Evolutionary conservation across 2,797 vertebrate genomes (phyloP), one percentile per base, ranked within the genome.

Genomic region (Rhinichthys osculus): DNA sequence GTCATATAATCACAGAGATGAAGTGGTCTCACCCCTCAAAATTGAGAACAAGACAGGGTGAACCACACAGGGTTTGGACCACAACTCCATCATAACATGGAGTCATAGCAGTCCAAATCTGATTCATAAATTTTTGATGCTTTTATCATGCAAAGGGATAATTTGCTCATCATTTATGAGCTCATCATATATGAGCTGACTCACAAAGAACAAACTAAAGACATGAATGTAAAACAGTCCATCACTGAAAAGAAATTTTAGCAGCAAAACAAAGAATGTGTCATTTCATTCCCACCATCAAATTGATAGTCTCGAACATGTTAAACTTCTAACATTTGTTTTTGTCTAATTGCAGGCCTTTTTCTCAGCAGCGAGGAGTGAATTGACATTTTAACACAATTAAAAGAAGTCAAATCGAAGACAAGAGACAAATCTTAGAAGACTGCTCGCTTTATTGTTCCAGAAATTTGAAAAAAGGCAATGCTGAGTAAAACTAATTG

Each of bases 351-450:
- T 78, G 81, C 77, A 47, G 71, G 67, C 35, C 71, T 14, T 50
- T 67, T 27, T 30, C 78, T 35, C 14, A 59, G 70, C 33, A 47
- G 47, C 4, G 8, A 67, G n/a, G 47, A 84, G 78, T n/a, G 64
- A 89, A 83, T 73, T 87, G 83, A 87, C 82, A 87, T 86, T 76
- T 85, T 88, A 85, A 81, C 73, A 69, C 42, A 66, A 88, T 86
- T 78, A 81, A 88, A 82, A 50, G 27, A 79, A 78, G n/a, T 44
- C 23, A 57, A 85, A 78, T 50, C 6, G 35, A 69, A 5, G 47
- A 42, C 76, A 87, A 50, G 76, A 85, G 57, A 71, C 14, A 30
- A 77, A 40, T 69, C 50, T 16, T 69, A 14, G 16, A 71, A 54
- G 80, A 54, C 30, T 80, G 30, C 76, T 16, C 19, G 16, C 71